A percentile compares a stretch with the other conserved stretches of the same genome.
Conservation (phyloP, 2,888 invertebrate genomes). For the Ditula angustiorana region DNA sequence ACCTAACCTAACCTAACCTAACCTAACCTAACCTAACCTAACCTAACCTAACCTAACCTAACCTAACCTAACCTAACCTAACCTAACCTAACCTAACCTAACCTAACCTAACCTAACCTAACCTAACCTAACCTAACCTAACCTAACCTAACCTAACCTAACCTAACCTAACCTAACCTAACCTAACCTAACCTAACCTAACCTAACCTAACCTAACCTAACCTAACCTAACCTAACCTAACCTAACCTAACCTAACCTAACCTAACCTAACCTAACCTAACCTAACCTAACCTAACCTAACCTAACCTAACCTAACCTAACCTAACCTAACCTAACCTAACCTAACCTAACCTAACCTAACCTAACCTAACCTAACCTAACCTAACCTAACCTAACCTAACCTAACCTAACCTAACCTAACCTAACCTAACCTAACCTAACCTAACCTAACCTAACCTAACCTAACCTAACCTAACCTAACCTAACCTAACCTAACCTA, state of each 20-base stretch:
- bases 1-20: slow-evolving; percentile 37
- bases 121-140: slow-evolving; percentile 38
- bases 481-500: slow-evolving; percentile 12
- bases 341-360: slow-evolving; percentile 6
- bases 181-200: slow-evolving; percentile 38
- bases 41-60: slow-evolving; percentile 38
- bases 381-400: slow-evolving; percentile 12
- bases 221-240: slow-evolving; percentile 13
- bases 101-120: slow-evolving; percentile 38
- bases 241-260: slow-evolving; percentile 1
- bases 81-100: slow-evolving; percentile 34
- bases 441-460: slow-evolving; percentile 12
- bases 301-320: slow-evolving; percentile 14
- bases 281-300: slow-evolving; percentile 14
- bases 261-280: slow-evolving; percentile 14
- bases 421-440: slow-evolving; percentile 12
- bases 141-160: slow-evolving; percentile 38
- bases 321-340: not conserved
- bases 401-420: slow-evolving; percentile 12
- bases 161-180: slow-evolving; percentile 38
- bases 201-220: slow-evolving; percentile 38
- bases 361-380: slow-evolving; percentile 11
- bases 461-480: slow-evolving; percentile 12
- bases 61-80: slow-evolving; percentile 37
- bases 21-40: slow-evolving; percentile 39